A percentile compares a stretch with the other conserved stretches of the same genome.
Evolutionary conservation across 2,797 vertebrate genomes (phyloP).

Genomic region (Benthosema pterotum): DNA sequence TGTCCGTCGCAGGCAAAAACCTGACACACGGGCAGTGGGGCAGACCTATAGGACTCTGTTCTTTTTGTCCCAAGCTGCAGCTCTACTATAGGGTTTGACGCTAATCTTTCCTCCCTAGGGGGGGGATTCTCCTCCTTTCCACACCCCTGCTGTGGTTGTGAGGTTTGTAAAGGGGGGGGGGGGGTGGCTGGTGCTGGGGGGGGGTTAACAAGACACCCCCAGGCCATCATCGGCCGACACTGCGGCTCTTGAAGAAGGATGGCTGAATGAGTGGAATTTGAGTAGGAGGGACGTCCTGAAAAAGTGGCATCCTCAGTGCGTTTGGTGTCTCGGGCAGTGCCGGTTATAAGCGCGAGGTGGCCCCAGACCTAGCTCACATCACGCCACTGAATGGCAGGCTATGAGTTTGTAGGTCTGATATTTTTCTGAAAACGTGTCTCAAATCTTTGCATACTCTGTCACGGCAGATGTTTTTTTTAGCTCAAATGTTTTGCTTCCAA

Average conservation of each 20-base stretch:
- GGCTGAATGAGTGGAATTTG: constrained; percentile 74
- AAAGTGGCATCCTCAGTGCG: too few relatives aligned
- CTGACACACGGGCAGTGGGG: neutral
- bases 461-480: too few relatives aligned
- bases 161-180: constrained; percentile 57
- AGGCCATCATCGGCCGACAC: constrained; percentile 66
- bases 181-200: neutral
- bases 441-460: too few relatives aligned
- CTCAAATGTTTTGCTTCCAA: too few relatives aligned
- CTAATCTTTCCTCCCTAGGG: constrained; percentile 73
- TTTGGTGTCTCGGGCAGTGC: too few relatives aligned
- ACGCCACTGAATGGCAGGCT: too few relatives aligned
- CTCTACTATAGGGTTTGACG: constrained; percentile 62
- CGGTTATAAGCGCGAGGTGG: too few relatives aligned
- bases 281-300: constrained; percentile 69
- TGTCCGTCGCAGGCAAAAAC: constrained; percentile 30
- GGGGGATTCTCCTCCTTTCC: constrained; percentile 69
- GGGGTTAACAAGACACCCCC: constrained; percentile 62
- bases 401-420: too few relatives aligned
- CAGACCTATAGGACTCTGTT: constrained; percentile 57
- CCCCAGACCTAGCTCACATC: too few relatives aligned
- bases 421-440: too few relatives aligned
- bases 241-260: constrained; percentile 71
- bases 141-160: constrained; percentile 74
- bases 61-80: constrained; percentile 68